Conservation (phyloP, 2,113 vertebrate genomes). For the Fregata magnificens region DNA sequence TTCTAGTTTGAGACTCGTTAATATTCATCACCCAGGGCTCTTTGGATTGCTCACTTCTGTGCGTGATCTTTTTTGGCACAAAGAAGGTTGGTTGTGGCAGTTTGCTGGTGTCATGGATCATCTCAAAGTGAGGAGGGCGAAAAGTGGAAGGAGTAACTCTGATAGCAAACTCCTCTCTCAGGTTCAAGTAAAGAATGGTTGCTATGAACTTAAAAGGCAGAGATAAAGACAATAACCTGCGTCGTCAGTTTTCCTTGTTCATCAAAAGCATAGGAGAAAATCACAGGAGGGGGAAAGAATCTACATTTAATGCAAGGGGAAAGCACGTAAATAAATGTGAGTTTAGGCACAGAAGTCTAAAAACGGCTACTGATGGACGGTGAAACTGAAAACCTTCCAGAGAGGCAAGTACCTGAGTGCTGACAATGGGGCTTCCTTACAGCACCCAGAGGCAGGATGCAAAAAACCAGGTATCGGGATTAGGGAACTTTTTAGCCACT, state of each 20-base stretch:
- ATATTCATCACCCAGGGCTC: slow-evolving; percentile 42
- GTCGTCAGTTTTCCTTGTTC: neutral
- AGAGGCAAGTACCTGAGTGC: neutral
- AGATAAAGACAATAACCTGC: neutral
- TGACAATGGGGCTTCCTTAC: neutral
- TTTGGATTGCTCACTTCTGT: slow-evolving; percentile 42
- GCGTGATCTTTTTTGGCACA: neutral
- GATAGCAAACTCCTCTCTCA: neutral
- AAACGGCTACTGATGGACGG: neutral
- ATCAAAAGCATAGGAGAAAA: neutral
- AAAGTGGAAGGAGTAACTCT: neutral
- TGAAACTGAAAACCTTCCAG: neutral
- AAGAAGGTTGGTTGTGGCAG: neutral
- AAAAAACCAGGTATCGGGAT: neutral
- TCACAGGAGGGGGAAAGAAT: neutral
- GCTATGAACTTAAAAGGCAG: neutral
- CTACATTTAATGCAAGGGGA: neutral
- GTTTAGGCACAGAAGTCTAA: neutral
- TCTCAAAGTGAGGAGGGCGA: neutral
- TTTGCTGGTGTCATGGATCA: neutral
- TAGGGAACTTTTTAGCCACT: neutral
- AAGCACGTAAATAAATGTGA: neutral
- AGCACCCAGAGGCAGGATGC: neutral
- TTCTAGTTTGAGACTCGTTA: neutral
- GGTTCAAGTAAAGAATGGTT: neutral